Conservation (phyloP, 2,113 vertebrate species). For the Saguinus imperator region DNA sequence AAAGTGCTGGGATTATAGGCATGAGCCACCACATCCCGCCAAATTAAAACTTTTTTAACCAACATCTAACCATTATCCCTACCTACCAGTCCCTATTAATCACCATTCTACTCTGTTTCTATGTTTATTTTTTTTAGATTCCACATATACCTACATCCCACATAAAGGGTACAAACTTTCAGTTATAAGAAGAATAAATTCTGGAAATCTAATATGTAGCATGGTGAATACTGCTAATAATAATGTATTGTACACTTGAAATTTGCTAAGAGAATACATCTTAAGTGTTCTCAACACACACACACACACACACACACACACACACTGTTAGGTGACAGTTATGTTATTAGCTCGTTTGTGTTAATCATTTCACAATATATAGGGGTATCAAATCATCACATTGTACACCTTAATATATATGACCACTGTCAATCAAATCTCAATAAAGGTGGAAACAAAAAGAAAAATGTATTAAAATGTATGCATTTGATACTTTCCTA, state of each 20-base stretch:
- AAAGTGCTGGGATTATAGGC: too few species aligned
- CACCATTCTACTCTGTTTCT: background rate
- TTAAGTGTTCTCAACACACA: background rate
- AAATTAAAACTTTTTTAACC: background rate
- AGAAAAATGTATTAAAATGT: background rate
- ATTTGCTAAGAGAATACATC: background rate
- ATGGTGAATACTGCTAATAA: background rate
- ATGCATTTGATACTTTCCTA: background rate
- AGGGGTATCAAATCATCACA: background rate
- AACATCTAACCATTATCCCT: background rate
- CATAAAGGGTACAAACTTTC: background rate
- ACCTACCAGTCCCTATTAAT: background rate
- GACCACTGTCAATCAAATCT: background rate
- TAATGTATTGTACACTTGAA: background rate
- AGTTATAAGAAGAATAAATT: background rate
- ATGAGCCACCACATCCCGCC: too few species aligned
- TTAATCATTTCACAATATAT: background rate
- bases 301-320: too few species aligned
- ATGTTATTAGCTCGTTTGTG: background rate
- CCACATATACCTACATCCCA: background rate
- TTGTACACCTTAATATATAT: background rate
- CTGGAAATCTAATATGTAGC: background rate
- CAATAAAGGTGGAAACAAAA: background rate
- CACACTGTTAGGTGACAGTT: fast-evolving
- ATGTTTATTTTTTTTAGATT: background rate